phyloP scores from a whole-genome alignment of 2,797 vertebrate genomes.

The Anomalospiza imberbis region DNA sequence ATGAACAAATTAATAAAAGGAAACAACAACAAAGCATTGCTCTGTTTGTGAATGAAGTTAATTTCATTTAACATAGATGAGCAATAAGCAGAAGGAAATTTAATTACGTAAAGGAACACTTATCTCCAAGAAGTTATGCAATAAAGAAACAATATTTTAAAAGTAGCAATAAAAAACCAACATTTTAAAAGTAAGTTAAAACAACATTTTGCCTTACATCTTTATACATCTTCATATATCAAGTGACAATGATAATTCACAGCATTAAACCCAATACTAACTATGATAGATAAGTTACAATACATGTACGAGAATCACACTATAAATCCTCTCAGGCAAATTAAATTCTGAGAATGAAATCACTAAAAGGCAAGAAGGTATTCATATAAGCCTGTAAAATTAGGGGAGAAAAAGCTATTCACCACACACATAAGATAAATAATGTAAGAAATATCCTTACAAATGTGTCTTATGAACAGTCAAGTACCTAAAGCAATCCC shows the following conservation, averaged over 20 bases:
- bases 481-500: not conserved
- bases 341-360: slow-evolving; percentile 17
- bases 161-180: not conserved
- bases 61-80: not conserved
- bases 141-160: not conserved
- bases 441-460: not conserved
- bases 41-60: not conserved
- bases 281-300: not conserved
- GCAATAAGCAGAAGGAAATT: not conserved
- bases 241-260: not conserved
- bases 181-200: not conserved
- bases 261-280: not conserved
- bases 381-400: not conserved
- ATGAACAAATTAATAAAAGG: not conserved
- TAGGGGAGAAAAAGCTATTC: not conserved
- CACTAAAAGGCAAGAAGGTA: not conserved
- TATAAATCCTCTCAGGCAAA: not conserved
- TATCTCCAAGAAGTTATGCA: not conserved
- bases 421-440: not conserved
- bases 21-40: not conserved
- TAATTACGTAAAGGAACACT: not conserved
- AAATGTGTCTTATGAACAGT: not conserved
- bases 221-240: not conserved
- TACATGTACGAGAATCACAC: not conserved
- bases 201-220: not conserved